Evolutionary conservation across 2,797 vertebrate genomes (phyloP), one percentile per base, ranked within the genome.

Genomic region (Peromyscus attwateri): DNA sequence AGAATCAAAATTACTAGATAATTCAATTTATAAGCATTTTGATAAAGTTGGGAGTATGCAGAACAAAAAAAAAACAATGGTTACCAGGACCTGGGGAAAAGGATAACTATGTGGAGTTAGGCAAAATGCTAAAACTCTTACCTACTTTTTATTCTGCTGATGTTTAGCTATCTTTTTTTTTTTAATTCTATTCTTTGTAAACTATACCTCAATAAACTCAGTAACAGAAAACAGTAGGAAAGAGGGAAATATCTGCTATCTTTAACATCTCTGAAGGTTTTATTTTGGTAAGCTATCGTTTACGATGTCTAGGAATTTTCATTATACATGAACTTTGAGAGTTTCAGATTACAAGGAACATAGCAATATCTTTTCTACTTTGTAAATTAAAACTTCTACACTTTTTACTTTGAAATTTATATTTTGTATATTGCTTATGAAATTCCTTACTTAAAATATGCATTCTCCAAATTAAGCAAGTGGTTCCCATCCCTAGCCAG

Each of bases 401-500:
- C 7, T n/a, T 91, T 94, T 84, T 80, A 92, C 40, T 91, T 55
- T 81, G 73, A 91, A 91, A 89, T 71, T 43, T 93, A 75, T 6
- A 95, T 79, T 95, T 92, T 64, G 37, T 87, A 73, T 57, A 17
- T 43, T 90, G 46, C 49, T 90, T 81, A 88, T 27, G 6, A 21
- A 95, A 62, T 88, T 95, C 43, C 37, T 94, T 40, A 91, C n/a
- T 91, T 96, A 91, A 81, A 52, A 60, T 43, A 87, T 57, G 43
- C 34, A 87, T 85, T 9, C n/a, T 89, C 75, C 80, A 94, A 92
- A 96, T 92, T 75, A 93, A 95, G 60, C 34, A 95, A 46, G 83
- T 81, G 6, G 34, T 23, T 91, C 52, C 43, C 49, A 91, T 73
- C 6, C 29, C 82, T 46, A 66, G 31, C 66, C 80, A 95, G 14